Conservation (phyloP, 1,140 invertebrate genomes). For the Drosophila rufa region DNA sequence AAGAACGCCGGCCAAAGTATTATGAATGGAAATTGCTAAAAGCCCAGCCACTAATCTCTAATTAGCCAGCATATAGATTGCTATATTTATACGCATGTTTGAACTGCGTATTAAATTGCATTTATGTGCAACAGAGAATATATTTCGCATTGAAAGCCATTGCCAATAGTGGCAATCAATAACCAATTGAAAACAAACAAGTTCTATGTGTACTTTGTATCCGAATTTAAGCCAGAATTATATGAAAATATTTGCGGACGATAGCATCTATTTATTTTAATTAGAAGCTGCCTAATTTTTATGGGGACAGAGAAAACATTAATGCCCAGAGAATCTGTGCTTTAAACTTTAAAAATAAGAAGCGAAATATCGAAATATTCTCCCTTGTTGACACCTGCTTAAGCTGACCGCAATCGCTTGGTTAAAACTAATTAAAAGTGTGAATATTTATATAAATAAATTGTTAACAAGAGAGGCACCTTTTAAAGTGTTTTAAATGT, state of each 20-base stretch:
- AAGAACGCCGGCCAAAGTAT: neutral
- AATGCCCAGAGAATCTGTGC: too few relatives aligned
- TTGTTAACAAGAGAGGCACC: too few relatives aligned
- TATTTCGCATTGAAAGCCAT: neutral
- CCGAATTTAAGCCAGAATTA: neutral
- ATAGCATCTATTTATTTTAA: conserved; percentile 18
- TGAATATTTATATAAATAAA: neutral
- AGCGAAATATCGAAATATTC: neutral
- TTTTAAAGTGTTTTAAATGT: neutral
- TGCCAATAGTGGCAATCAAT: neutral
- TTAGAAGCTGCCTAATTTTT: neutral
- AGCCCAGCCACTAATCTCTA: conserved; percentile 2
- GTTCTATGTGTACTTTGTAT: neutral
- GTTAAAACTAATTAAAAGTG: neutral
- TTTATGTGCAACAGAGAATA: conserved; percentile 3
- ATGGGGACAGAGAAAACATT: neutral
- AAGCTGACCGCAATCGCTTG: conserved; percentile 1
- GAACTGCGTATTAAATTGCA: neutral
- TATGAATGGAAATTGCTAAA: conserved; percentile 10
- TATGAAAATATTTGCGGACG: neutral
- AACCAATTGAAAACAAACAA: conserved; percentile 10
- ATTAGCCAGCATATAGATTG: conserved; percentile 12
- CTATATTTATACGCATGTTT: conserved; percentile 8
- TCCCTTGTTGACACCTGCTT: too few relatives aligned
- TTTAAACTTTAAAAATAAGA: too few relatives aligned